Conservation (phyloP, 2,797 vertebrate species). For the Neosilurus mollespiculum region DNA sequence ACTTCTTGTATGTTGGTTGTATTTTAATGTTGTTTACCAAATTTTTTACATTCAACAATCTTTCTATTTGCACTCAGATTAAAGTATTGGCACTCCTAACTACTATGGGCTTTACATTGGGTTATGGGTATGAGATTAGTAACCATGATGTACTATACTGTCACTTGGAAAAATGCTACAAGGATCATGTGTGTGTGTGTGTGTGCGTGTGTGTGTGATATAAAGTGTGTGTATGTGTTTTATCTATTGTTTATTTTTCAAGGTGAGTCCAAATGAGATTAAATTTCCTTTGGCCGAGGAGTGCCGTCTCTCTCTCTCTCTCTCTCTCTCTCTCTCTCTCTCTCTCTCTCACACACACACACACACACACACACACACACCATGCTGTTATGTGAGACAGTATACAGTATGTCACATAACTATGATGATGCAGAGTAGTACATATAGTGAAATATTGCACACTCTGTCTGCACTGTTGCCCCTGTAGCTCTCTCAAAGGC, state of each 20-base stretch:
- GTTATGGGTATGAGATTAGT: too few species aligned
- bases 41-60: background rate
- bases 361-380: background rate
- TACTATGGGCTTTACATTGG: background rate
- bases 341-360: background rate
- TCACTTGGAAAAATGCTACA: background rate
- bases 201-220: too few species aligned
- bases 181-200: background rate
- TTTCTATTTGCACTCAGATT: too few species aligned
- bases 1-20: background rate
- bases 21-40: background rate
- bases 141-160: background rate
- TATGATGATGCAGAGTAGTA: background rate
- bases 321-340: background rate
- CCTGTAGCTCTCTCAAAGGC: constrained; percentile 44
- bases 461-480: background rate
- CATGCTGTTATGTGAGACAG: constrained; percentile 6
- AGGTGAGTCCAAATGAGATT: constrained; percentile 5
- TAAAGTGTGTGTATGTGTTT: background rate
- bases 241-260: constrained; percentile 16
- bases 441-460: constrained; percentile 17
- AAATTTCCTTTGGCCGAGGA: constrained; percentile 6
- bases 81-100: too few species aligned
- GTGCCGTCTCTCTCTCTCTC: too few species aligned
- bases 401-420: constrained; percentile 9